A percentile compares a stretch with the other conserved stretches of the same genome.
These are phyloP conservation scores for Seira ritae DNA, from an alignment of 2,888 invertebrate species.

Conservation along the genomic window DNA sequence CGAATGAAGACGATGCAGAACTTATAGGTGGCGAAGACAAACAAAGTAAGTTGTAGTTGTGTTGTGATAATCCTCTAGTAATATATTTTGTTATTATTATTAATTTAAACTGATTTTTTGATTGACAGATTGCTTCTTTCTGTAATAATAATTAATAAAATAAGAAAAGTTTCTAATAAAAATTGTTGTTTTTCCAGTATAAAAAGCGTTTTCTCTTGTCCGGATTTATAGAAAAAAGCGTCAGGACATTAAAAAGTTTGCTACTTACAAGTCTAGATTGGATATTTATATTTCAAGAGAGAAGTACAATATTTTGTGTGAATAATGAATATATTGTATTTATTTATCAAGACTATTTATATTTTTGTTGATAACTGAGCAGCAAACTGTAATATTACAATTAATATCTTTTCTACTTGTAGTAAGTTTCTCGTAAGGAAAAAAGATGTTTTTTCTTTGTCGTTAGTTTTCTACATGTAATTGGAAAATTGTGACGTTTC, in stretches of 20 bases:
- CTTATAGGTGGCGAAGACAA: too few relatives aligned
- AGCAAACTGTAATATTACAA: conserved; percentile 58
- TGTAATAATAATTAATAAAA: neutral
- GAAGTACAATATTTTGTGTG: too few relatives aligned
- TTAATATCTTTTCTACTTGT: neutral
- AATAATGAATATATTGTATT: neutral
- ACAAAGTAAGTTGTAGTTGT: too few relatives aligned
- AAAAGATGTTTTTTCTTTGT: neutral
- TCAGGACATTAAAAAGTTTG: conserved; percentile 33
- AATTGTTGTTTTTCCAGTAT: conserved; percentile 39
- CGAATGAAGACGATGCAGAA: too few relatives aligned
- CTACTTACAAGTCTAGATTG: neutral
- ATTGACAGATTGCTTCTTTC: neutral
- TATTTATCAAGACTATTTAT: neutral
- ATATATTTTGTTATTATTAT: too few relatives aligned
- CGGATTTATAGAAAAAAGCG: conserved; percentile 53
- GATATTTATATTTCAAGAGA: neutral
- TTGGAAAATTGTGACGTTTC: too few relatives aligned
- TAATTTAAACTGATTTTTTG: too few relatives aligned
- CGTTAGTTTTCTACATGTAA: too few relatives aligned
- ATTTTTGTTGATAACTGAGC: conserved; percentile 52
- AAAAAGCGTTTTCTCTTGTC: conserved; percentile 58
- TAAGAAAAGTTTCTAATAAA: neutral
- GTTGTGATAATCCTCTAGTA: too few relatives aligned
- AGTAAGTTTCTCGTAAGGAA: neutral